Percentiles rank a stretch among this genome's conserved stretches.
Conservation (phyloP, 2,888 invertebrate species). For the Drosophila setosimentum region DNA sequence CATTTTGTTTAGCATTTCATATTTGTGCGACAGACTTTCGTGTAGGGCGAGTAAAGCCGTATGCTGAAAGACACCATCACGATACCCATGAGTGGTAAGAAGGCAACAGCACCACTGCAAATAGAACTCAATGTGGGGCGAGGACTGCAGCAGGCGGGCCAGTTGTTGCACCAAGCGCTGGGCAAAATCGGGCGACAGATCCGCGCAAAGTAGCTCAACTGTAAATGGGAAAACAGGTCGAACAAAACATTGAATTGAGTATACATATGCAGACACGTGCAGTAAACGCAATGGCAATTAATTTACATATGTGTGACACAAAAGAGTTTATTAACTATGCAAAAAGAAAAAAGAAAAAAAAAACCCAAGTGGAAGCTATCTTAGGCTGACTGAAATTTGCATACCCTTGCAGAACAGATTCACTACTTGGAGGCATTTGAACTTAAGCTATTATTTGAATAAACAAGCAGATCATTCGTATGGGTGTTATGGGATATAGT, state of each 20-base stretch:
- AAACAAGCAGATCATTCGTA: background rate
- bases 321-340: conserved; percentile 60
- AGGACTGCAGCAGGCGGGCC: conserved; percentile 90
- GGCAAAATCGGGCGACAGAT: conserved; percentile 90
- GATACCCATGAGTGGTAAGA: conserved; percentile 89
- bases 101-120: conserved; percentile 91
- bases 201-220: conserved; percentile 91
- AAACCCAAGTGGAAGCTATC: background rate
- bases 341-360: background rate
- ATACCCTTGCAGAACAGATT: background rate
- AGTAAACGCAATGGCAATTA: conserved; percentile 37
- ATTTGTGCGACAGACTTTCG: conserved; percentile 91
- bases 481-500: background rate
- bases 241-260: conserved; percentile 18
- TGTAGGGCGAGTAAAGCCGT: conserved; percentile 90
- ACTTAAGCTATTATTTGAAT: background rate
- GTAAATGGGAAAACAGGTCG: conserved; percentile 74
- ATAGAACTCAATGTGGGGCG: conserved; percentile 95
- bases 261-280: conserved; percentile 57
- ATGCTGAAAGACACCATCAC: conserved; percentile 87
- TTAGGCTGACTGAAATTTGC: background rate
- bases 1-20: conserved; percentile 93
- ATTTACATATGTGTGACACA: conserved; percentile 42
- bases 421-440: background rate
- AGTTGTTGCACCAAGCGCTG: conserved; percentile 91